Percentiles rank a stretch among this genome's conserved stretches.
These are phyloP conservation scores for Marronus borbonicus DNA, from an alignment of 2,888 invertebrate genomes.

Conservation along the genomic window DNA sequence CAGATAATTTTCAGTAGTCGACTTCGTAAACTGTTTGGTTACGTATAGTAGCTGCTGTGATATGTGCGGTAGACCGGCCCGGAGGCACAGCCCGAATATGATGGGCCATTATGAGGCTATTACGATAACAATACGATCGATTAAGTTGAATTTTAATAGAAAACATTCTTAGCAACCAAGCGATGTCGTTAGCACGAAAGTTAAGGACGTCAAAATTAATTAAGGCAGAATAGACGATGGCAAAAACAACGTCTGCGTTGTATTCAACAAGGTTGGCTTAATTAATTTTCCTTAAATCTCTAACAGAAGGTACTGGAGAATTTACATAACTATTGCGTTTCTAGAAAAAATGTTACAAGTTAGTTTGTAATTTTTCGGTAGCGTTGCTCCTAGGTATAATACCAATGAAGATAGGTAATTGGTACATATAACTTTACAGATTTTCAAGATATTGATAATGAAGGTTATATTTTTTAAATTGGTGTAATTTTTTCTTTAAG, in stretches of 20 bases:
- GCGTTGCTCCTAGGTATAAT: background rate
- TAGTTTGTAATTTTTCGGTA: background rate
- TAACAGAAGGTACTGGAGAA: background rate
- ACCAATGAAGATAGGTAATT: too few species aligned
- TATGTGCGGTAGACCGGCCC: conserved; percentile 9
- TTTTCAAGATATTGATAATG: background rate
- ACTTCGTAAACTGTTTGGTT: background rate
- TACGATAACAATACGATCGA: conserved; percentile 42
- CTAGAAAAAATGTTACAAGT: background rate
- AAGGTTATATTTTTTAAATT: too few species aligned
- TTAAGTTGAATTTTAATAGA: conserved; percentile 40
- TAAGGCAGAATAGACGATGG: conserved; percentile 1
- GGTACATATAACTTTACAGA: background rate
- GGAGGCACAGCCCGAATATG: conserved; percentile 19
- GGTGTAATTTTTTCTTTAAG: too few species aligned
- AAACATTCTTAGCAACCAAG: conserved; percentile 3
- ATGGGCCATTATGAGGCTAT: conserved; percentile 38
- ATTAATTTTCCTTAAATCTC: conserved; percentile 20
- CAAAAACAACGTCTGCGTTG: conserved; percentile 18
- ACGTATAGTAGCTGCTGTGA: conserved; percentile 1
- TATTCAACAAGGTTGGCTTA: background rate
- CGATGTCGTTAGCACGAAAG: conserved; percentile 31
- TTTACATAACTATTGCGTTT: background rate
- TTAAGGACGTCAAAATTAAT: conserved; percentile 43
- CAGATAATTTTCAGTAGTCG: conserved; percentile 36